Evolutionary conservation across 53 echinoderm and acorn worm species (phyloP).

Genomic region (Hippasteria phrygiana): DNA sequence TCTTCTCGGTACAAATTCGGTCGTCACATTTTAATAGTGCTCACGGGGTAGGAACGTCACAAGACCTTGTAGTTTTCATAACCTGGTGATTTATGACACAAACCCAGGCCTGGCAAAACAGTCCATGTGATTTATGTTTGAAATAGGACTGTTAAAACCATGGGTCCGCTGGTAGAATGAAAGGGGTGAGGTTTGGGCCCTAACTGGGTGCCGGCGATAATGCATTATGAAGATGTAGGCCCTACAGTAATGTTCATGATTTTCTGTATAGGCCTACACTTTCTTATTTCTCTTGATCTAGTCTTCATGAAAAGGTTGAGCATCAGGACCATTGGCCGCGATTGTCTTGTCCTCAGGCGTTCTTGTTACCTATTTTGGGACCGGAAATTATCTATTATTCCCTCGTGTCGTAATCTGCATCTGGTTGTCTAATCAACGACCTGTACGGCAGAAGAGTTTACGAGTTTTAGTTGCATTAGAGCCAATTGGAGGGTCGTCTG

Average conservation of each 20-base stretch:
- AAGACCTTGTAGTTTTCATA: conserved; percentile 10
- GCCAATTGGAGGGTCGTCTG: conserved; percentile 23
- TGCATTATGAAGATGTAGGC: too few species aligned
- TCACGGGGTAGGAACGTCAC: conserved; percentile 7
- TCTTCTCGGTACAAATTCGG: neutral
- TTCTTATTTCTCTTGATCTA: neutral
- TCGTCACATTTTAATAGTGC: neutral
- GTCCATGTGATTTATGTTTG: conserved; percentile 15
- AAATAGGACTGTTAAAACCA: neutral
- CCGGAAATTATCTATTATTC: conserved; percentile 51
- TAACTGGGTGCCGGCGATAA: neutral
- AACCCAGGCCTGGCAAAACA: conserved; percentile 11
- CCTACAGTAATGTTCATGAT: too few species aligned
- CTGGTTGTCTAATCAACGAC: conserved; percentile 34
- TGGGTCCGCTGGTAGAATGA: neutral
- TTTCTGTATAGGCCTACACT: too few species aligned
- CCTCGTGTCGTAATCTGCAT: conserved; percentile 17
- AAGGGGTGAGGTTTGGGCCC: neutral
- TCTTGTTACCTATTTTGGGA: neutral
- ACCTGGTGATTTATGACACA: conserved; percentile 21
- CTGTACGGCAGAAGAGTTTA: neutral
- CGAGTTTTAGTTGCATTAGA: conserved; percentile 22
- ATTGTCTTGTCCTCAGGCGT: conserved; percentile 20
- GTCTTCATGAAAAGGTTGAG: neutral
- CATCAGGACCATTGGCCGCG: neutral